Conservation (phyloP, 2,888 invertebrate species). For the Lycaena phlaeas region DNA sequence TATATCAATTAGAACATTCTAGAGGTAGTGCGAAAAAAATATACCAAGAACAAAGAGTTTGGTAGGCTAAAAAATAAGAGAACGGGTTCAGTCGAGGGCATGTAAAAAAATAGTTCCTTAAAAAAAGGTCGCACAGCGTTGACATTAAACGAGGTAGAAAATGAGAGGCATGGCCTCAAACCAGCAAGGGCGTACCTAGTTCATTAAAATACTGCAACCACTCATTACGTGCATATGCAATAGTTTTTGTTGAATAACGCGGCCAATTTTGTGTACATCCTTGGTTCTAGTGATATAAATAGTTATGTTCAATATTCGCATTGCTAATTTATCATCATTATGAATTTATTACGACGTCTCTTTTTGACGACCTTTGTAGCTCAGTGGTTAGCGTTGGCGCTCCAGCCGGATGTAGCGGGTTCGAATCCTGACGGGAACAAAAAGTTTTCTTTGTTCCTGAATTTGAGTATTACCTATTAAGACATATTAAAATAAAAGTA, state of each 20-base stretch:
- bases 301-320: no score
- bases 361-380: no score
- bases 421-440: no score
- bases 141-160: conserved; percentile 41
- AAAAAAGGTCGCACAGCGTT: conserved; percentile 36
- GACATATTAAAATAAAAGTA: no score
- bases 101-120: conserved; percentile 13
- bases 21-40: conserved; percentile 21
- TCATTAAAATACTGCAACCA: conserved; percentile 11
- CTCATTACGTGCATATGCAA: conserved; percentile 10
- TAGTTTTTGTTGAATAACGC: conserved; percentile 1
- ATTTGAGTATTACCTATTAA: no score
- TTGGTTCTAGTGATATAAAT: no score
- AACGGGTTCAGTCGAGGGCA: conserved; percentile 20
- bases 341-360: no score
- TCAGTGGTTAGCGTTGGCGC: no score
- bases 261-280: background rate
- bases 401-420: no score
- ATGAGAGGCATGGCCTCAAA: conserved; percentile 49
- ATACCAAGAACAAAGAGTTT: conserved; percentile 21
- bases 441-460: no score
- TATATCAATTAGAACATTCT: conserved; percentile 27
- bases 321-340: no score
- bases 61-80: conserved; percentile 22
- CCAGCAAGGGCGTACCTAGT: conserved; percentile 41